phyloP scores from a whole-genome alignment of 2,797 vertebrate genomes.

The Enteromius radiatus region DNA sequence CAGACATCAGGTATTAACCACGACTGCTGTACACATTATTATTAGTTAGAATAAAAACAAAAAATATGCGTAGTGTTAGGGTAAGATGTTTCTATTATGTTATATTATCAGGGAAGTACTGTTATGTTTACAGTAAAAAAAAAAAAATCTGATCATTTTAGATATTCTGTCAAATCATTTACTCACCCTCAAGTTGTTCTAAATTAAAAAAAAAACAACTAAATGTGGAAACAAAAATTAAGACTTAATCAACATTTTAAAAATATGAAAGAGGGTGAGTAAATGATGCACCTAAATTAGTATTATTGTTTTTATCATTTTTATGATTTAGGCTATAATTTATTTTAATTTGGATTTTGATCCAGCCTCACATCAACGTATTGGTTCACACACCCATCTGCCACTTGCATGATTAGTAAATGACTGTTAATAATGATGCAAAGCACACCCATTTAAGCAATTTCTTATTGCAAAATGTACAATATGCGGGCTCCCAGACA shows the following conservation, averaged over 20 bases:
- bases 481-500: neutral
- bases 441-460: neutral
- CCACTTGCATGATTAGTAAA: neutral
- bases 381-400: neutral
- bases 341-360: neutral
- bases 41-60: neutral
- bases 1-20: neutral
- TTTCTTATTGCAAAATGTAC: constrained; percentile 23
- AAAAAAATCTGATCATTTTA: neutral
- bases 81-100: neutral
- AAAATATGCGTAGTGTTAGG: neutral
- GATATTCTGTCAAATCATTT: neutral
- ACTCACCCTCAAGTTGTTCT: neutral
- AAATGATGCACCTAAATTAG: neutral
- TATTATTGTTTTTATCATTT: neutral
- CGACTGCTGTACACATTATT: neutral
- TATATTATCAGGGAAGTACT: neutral
- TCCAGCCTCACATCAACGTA: neutral
- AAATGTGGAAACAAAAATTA: neutral
- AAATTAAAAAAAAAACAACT: neutral
- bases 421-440: neutral
- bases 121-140: neutral
- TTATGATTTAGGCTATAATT: neutral
- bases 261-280: neutral
- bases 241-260: neutral